Evolutionary conservation across 2,113 vertebrate species (phyloP).

Genomic region (Trichomycterus rosablanca): DNA sequence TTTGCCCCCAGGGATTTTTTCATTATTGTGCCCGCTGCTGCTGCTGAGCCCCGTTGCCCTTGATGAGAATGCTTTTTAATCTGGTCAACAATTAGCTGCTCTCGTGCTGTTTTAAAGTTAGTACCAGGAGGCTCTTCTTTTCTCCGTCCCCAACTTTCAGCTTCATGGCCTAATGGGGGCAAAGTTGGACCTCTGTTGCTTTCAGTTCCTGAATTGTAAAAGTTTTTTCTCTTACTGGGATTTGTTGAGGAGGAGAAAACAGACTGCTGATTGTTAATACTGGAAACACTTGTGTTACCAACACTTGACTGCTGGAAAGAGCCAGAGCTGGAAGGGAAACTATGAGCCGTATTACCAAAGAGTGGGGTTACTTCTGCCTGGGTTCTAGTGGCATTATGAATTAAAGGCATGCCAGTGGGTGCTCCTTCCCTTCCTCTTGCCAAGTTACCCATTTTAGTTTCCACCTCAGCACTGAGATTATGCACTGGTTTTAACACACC

Average conservation of each 20-base stretch:
- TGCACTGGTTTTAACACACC: constrained; percentile 32
- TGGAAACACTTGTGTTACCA: constrained; percentile 8
- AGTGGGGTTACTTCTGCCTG: constrained; percentile 37
- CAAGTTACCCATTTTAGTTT: constrained; percentile 2
- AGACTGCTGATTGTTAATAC: constrained; percentile 49
- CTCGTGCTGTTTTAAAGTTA: constrained; percentile 83
- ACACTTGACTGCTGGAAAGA: constrained; percentile 24
- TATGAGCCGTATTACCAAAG: constrained; percentile 43
- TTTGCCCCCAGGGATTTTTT: constrained; percentile 90
- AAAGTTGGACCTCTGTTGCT: constrained; percentile 45
- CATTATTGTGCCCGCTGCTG: constrained; percentile 51
- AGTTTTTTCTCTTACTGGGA: constrained; percentile 60
- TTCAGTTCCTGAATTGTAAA: constrained; percentile 52
- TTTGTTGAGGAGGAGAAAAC: constrained; percentile 54
- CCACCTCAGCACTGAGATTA: constrained; percentile 37
- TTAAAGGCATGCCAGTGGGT: background rate
- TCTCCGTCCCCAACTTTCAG: constrained; percentile 35
- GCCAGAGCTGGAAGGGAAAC: constrained; percentile 12
- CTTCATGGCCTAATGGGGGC: constrained; percentile 41
- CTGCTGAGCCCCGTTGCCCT: constrained; percentile 51
- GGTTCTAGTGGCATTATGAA: constrained; percentile 17
- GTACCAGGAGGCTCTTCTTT: constrained; percentile 54
- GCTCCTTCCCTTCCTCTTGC: constrained; percentile 26
- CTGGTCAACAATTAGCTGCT: constrained; percentile 81
- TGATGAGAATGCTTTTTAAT: constrained; percentile 76